phyloP scores from a whole-genome alignment of 2,113 vertebrate species.

The Lathamus discolor region DNA sequence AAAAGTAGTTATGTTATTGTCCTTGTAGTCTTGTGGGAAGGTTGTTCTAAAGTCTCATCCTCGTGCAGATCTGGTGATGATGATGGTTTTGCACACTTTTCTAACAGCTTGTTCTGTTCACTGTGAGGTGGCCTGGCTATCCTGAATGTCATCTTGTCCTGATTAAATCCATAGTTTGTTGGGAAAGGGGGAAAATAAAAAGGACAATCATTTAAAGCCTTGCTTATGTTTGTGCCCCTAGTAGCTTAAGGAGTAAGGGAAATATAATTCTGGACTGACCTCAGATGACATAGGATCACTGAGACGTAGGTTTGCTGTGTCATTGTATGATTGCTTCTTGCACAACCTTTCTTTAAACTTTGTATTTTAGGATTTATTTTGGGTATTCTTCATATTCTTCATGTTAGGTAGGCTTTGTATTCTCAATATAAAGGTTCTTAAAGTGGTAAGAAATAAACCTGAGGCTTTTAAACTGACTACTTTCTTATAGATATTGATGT shows the following conservation, averaged over 20 bases:
- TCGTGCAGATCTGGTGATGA: background rate
- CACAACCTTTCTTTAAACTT: background rate
- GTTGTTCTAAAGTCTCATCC: background rate
- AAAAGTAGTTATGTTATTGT: background rate
- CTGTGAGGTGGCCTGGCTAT: background rate
- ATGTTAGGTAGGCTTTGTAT: background rate
- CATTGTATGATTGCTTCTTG: background rate
- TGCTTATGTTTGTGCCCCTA: background rate
- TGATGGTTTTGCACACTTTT: background rate
- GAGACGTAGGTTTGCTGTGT: background rate
- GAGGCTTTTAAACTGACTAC: background rate
- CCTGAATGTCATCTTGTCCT: background rate
- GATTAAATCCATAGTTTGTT: background rate
- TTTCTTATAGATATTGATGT: background rate
- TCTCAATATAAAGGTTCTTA: background rate
- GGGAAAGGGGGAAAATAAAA: background rate
- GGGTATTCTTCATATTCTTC: background rate
- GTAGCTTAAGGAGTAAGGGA: background rate
- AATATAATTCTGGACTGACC: background rate
- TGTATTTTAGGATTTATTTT: background rate
- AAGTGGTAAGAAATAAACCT: background rate
- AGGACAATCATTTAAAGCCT: background rate
- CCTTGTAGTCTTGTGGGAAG: background rate
- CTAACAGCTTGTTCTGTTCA: background rate
- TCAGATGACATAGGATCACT: accelerated